Conservation (phyloP, 2,797 vertebrate genomes). For the Cynodonichthys magdalenae region DNA sequence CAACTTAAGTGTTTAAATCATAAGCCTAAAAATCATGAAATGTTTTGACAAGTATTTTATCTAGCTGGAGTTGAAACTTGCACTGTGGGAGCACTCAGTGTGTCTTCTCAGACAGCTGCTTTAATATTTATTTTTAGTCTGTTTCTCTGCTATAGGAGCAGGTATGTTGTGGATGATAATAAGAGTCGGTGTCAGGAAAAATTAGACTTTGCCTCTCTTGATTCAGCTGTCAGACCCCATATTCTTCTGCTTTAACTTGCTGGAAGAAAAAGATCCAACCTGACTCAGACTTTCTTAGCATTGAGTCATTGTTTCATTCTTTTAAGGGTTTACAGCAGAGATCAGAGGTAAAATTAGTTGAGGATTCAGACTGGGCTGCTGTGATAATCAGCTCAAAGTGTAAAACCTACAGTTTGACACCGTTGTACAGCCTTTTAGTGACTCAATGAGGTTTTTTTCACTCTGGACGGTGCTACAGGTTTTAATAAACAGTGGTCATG, state of each 20-base stretch:
- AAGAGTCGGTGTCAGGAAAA: slow-evolving; percentile 1
- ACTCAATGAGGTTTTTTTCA: not conserved
- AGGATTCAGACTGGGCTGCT: too few relatives aligned
- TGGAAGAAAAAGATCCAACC: slow-evolving; percentile 4
- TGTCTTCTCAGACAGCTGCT: not conserved
- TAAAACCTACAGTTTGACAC: too few relatives aligned
- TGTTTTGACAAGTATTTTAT: slow-evolving; percentile 6
- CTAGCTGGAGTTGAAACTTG: not conserved
- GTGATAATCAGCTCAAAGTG: too few relatives aligned
- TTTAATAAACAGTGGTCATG: too few relatives aligned
- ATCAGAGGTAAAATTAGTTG: not conserved
- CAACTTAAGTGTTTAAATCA: slow-evolving; percentile 1
- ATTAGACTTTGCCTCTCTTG: slow-evolving; percentile 4
- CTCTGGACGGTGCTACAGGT: too few relatives aligned
- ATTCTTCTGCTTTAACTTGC: not conserved
- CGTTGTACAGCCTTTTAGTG: not conserved
- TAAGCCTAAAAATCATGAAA: not conserved
- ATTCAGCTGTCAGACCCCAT: slow-evolving; percentile 9
- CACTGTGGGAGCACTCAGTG: not conserved
- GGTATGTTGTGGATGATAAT: slow-evolving; percentile 12
- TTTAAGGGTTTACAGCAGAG: not conserved
- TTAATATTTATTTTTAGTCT: slow-evolving; percentile 23
- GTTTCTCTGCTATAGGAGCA: slow-evolving; percentile 1
- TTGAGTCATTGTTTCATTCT: not conserved
- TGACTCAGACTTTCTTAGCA: not conserved